Conservation (phyloP, 1,140 invertebrate genomes). For the Anastatus disparis region DNA sequence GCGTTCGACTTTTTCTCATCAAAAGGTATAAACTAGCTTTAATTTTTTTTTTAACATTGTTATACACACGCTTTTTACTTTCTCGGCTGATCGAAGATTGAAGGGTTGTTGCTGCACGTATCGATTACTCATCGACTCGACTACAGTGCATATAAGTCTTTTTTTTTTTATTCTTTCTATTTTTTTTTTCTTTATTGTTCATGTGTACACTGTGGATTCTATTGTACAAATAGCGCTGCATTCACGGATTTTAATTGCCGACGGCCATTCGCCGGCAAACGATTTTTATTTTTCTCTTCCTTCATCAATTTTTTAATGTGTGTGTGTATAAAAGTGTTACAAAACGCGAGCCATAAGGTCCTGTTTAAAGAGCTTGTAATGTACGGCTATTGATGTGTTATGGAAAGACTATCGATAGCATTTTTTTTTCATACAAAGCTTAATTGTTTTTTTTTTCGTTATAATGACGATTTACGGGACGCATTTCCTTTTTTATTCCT, state of each 20-base stretch:
- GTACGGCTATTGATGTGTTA: background rate
- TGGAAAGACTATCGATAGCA: background rate
- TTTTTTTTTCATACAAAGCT: background rate
- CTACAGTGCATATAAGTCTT: background rate
- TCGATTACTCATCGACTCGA: too few species aligned
- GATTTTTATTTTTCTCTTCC: conserved; percentile 1
- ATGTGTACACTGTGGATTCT: background rate
- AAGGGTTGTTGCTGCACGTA: background rate
- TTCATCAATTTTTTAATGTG: background rate
- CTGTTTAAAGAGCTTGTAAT: conserved; percentile 15
- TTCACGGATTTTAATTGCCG: conserved; percentile 20
- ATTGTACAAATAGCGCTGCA: conserved; percentile 2
- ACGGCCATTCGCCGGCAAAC: conserved; percentile 13
- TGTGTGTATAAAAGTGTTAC: background rate
- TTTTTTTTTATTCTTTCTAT: background rate
- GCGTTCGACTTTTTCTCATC: too few species aligned
- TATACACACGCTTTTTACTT: too few species aligned
- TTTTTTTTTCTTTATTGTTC: conserved; percentile 2
- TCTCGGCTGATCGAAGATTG: conserved; percentile 14
- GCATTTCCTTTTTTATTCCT: too few species aligned
- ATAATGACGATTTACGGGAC: conserved; percentile 18
- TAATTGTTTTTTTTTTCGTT: too few species aligned
- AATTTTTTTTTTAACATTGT: too few species aligned
- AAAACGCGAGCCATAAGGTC: conserved; percentile 32
- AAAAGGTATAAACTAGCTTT: too few species aligned